Base-by-base conservation (phyloP, 2,113 vertebrate species). In the Tetrao urogallus region DNA sequence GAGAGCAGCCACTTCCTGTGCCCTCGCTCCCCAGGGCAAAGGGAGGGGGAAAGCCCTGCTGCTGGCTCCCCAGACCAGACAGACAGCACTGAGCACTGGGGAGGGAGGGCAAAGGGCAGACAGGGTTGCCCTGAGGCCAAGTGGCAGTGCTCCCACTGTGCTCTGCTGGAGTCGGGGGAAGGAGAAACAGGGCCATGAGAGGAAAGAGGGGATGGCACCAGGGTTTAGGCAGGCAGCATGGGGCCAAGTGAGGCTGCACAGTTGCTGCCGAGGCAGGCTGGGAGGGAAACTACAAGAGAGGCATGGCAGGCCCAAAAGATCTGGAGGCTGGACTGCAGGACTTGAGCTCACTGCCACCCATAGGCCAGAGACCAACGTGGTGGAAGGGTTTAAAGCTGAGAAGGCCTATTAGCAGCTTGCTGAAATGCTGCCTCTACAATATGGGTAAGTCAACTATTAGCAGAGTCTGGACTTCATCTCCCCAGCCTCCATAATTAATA, bases 401-500 rank as follows among this genome's bases (percentile, higher is more conserved):
- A 86, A 80, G 70, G 2, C 58, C 81, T 84, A 91, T 93, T 82
- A 94, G 67, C 91, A 89, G 50, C 40, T 70, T 82, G 34, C 64
- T 66, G 78, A 79, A 85, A 85, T 2, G 60, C 71, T 77, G 3
- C 64, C 74, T 92, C 63, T 87, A 16, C 69, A 88, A 56, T 75
- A 50, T 0, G 0, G 34, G 67, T 18, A 92, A 91, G 78, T 80
- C 74, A 95, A 86, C 66, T 83, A 85, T 96, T 92, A 95, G 91
- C 74, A 84, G 67, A 93, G 45, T 7, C 89, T 77, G 92, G 87
- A 61, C 30, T 92, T 87, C 75, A 67, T 92, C 91, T 89, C 79
- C 71, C 92, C 64, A 50, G 89, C 32, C 56, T 93, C 91, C 87
- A 89, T 96, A 93, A 94, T 96, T 94, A 96, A 95, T 91, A 95